These are phyloP conservation scores for Tragelaphus oryx DNA, from an alignment of 2,797 vertebrate genomes.

Conservation along the genomic window DNA sequence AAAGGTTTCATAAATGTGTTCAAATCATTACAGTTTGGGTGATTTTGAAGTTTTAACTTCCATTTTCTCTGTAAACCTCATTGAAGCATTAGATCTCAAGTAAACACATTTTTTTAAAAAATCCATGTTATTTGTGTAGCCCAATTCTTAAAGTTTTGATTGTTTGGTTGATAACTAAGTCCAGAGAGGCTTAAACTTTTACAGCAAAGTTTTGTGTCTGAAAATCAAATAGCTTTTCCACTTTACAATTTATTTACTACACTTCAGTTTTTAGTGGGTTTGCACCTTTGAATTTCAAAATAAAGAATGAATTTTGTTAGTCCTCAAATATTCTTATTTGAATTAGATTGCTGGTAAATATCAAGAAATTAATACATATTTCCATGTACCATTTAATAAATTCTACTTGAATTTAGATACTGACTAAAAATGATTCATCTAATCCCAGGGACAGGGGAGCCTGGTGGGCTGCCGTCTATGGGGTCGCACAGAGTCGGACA, in stretches of 20 bases:
- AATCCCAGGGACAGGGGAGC: no score
- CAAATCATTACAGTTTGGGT: conserved; percentile 42
- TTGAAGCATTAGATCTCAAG: neutral
- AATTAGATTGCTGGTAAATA: conserved; percentile 17
- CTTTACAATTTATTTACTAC: neutral
- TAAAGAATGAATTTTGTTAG: neutral
- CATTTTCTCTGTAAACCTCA: conserved; percentile 47
- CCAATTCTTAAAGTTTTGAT: conserved; percentile 2
- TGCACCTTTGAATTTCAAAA: conserved; percentile 26
- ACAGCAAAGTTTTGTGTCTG: neutral
- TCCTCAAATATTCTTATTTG: neutral
- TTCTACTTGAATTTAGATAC: neutral
- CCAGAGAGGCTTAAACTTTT: conserved; percentile 32
- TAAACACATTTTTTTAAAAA: conserved; percentile 29
- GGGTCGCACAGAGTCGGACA: no score
- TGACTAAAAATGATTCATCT: neutral
- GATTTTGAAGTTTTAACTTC: conserved; percentile 53
- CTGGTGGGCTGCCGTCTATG: no score
- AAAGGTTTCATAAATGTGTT: conserved; percentile 61
- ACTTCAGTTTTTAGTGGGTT: neutral
- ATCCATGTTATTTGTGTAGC: conserved; percentile 11
- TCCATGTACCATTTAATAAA: neutral
- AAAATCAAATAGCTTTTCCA: conserved; percentile 41
- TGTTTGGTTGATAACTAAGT: conserved; percentile 51
- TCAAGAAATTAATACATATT: neutral